Percentiles rank a stretch among this genome's conserved stretches.
phyloP scores from a whole-genome alignment of 1,140 invertebrate genomes.

The Gryon sp. region DNA sequence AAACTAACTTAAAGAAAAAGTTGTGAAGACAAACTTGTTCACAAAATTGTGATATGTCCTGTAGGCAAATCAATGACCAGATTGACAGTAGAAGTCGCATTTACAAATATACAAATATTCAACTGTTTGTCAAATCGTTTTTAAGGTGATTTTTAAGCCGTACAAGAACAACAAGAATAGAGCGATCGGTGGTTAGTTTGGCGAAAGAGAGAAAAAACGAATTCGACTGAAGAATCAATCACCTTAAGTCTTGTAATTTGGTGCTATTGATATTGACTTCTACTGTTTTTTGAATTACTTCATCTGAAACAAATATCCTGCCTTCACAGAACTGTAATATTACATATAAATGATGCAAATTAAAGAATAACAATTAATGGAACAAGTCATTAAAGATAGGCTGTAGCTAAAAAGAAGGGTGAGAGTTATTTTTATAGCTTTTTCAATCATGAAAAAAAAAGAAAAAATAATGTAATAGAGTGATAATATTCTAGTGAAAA shows the following conservation, averaged over 20 bases:
- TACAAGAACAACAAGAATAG: no score
- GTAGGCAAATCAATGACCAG: conserved; percentile 71
- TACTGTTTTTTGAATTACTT: conserved; percentile 65
- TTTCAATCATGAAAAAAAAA: conserved; percentile 70
- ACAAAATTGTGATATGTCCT: conserved; percentile 65
- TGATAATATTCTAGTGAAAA: no score
- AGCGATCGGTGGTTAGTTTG: no score
- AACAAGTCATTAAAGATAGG: conserved; percentile 73
- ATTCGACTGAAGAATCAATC: no score
- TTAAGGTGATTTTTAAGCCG: no score
- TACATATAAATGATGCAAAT: conserved; percentile 69
- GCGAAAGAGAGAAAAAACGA: no score
- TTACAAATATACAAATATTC: no score
- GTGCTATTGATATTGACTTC: conserved; percentile 15
- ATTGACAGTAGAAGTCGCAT: conserved; percentile 55
- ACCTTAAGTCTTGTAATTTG: conserved; percentile 22
- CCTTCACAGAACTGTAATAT: conserved; percentile 70
- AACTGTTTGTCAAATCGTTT: no score
- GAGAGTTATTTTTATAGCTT: conserved; percentile 80
- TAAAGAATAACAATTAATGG: conserved; percentile 29
- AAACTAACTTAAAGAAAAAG: no score
- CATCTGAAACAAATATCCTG: conserved; percentile 74
- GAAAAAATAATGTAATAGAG: no score
- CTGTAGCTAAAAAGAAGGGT: conserved; percentile 76
- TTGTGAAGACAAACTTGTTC: conserved; percentile 38